Conservation (phyloP, 2,888 invertebrate genomes). For the Hirtodrosophila cameraria region DNA sequence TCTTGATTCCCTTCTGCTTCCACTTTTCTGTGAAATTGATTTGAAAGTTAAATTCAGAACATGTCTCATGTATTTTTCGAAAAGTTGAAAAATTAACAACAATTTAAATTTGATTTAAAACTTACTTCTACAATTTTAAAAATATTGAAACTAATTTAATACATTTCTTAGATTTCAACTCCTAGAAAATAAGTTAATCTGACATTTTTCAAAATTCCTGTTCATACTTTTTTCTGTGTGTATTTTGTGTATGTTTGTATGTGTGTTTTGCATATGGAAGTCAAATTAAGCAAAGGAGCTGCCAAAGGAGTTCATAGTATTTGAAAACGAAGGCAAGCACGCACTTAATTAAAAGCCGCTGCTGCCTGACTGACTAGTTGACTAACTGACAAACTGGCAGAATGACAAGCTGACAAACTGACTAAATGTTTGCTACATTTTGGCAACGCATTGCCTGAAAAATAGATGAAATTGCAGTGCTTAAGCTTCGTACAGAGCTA, state of each 20-base stretch:
- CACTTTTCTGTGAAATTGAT: too few species aligned
- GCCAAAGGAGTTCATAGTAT: constrained; percentile 57
- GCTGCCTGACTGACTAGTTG: constrained; percentile 13
- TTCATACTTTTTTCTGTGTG: too few species aligned
- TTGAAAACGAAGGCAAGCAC: constrained; percentile 42
- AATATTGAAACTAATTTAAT: too few species aligned
- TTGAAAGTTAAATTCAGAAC: too few species aligned
- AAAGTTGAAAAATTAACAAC: too few species aligned
- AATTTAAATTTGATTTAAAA: too few species aligned
- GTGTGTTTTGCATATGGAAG: constrained; percentile 2
- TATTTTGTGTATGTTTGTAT: neutral
- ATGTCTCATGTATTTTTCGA: too few species aligned
- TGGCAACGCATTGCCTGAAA: constrained; percentile 40
- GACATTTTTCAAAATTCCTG: too few species aligned
- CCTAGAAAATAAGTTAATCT: too few species aligned
- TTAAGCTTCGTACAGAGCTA: constrained; percentile 26
- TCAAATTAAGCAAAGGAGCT: constrained; percentile 19
- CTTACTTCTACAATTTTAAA: too few species aligned
- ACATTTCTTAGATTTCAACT: too few species aligned
- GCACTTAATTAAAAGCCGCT: constrained; percentile 70
- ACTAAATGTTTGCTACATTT: constrained; percentile 43
- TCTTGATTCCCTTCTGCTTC: too few species aligned
- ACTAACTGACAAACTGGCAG: constrained; percentile 7
- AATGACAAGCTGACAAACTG: constrained; percentile 3
- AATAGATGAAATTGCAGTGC: constrained; percentile 64